Evolutionary conservation across 2,888 invertebrate genomes (phyloP), one percentile per base, ranked within the genome.

Genomic region (Ennomos quercinarius): DNA sequence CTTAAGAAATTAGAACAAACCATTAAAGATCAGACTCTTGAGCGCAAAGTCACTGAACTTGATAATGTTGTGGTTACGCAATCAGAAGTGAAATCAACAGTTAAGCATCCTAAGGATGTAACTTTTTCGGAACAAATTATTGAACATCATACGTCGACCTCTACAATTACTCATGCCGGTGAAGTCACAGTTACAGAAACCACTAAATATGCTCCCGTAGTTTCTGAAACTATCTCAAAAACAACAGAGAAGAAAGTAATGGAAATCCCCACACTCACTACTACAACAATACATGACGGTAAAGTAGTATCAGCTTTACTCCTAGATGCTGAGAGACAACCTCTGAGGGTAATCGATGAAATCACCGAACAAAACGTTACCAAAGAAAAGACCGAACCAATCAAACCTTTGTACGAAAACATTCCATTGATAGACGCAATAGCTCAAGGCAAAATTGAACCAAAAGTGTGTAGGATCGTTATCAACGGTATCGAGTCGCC

Each of bases 381-480:
- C 9, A 91, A 87, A 75, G 76, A 80, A 42, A 84, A 83, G 71
- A 60, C 75, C 1, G 83, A 86, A 70, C 61, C 70, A 4, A 37
- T 78, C 1, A 79, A 85, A 72, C 77, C 88, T 35, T 67, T 89
- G 53, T 85, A 80, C 65, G 93, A 93, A 84, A 89, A 94, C 56
- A 84, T 95, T 63, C 84, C 93, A 38, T 80, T 95, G 55, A 93
- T 93, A 49, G 95, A 95, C 74, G 95, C 96, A 0, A 95, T 96
- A 60, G 83, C 93, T 34, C 93, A 95, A 74, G 92, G 93, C 52
- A 93, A 94, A 74, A 95, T 96, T 50, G 94, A 95, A 68, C 95
- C 96, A 60, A 93, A 93, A 73, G 89, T 93, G 17, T 95, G 95
- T 78, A 92, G 93, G 63, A 93, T 96, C 52, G 83, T 95, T 45